These are phyloP conservation scores for Albula glossodonta DNA, from an alignment of 2,113 vertebrate genomes.

Conservation along the genomic window DNA sequence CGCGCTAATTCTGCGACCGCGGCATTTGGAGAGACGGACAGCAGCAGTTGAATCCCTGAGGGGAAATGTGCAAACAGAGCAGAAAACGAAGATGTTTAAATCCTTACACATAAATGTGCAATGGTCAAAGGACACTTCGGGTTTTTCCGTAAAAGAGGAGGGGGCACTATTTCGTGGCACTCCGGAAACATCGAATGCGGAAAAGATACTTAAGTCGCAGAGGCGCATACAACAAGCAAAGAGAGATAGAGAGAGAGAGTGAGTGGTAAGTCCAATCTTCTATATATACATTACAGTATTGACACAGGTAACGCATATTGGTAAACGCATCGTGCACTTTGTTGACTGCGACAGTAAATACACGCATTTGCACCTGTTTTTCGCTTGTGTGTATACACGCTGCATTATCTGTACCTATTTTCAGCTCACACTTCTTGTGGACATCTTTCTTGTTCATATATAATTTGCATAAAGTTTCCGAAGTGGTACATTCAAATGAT, in stretches of 20 bases:
- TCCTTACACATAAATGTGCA: slow-evolving; percentile 11
- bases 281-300: not conserved
- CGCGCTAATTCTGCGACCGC: slow-evolving; percentile 40
- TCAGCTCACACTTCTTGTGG: not conserved
- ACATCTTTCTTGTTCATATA: not conserved
- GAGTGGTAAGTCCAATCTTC: slow-evolving; percentile 26
- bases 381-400: slow-evolving; percentile 9
- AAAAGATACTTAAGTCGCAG: slow-evolving; percentile 41
- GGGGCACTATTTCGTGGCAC: slow-evolving; percentile 32
- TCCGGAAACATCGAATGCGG: slow-evolving; percentile 56
- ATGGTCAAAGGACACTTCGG: slow-evolving; percentile 24
- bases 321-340: not conserved
- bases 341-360: slow-evolving; percentile 5
- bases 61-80: not conserved
- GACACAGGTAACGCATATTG: not conserved
- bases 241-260: slow-evolving; percentile 5
- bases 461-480: slow-evolving; percentile 3
- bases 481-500: not conserved
- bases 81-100: not conserved
- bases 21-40: too few species aligned
- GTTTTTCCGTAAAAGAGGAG: slow-evolving; percentile 37
- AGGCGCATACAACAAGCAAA: slow-evolving; percentile 14
- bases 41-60: too few species aligned
- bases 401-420: slow-evolving; percentile 1
- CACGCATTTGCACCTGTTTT: not conserved